Percentiles rank a stretch among this genome's conserved stretches.
phyloP scores from a whole-genome alignment of 2,113 vertebrate species.

The Perca schrenkii region DNA sequence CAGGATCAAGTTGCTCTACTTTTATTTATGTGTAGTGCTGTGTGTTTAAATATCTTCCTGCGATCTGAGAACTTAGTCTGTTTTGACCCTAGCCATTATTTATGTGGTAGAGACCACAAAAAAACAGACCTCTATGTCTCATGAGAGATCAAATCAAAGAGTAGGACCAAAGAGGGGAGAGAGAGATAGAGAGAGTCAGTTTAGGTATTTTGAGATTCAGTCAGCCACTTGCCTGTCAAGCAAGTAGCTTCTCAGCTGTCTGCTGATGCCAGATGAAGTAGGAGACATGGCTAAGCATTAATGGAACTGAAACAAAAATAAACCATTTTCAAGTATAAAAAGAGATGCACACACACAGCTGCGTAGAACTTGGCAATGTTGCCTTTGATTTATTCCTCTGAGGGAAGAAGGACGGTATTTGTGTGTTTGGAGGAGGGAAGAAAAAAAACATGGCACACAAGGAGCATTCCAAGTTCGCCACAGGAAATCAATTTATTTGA shows the following conservation, averaged over 20 bases:
- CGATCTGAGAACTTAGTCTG: constrained; percentile 65
- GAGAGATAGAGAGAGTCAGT: constrained; percentile 39
- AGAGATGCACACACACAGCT: constrained; percentile 72
- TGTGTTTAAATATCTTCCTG: constrained; percentile 68
- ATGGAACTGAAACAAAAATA: constrained; percentile 84
- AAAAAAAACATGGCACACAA: constrained; percentile 65
- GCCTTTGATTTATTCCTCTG: constrained; percentile 84
- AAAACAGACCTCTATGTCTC: constrained; percentile 62
- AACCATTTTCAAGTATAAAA: constrained; percentile 78
- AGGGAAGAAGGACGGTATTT: constrained; percentile 71
- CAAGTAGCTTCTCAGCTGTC: constrained; percentile 63
- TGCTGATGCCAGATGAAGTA: constrained; percentile 69
- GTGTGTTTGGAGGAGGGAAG: constrained; percentile 50
- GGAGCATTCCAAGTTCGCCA: constrained; percentile 80
- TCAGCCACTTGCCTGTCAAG: constrained; percentile 63
- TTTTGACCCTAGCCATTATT: constrained; percentile 73
- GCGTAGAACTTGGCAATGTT: constrained; percentile 65
- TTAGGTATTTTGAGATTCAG: constrained; percentile 67
- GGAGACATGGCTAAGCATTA: constrained; percentile 77
- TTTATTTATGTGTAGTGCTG: constrained; percentile 72
- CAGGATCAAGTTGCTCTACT: constrained; percentile 75
- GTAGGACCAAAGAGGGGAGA: constrained; percentile 30
- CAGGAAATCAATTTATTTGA: constrained; percentile 85
- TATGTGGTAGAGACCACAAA: constrained; percentile 63
- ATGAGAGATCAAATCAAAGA: constrained; percentile 54